phyloP scores from a whole-genome alignment of 2,797 vertebrate species.

The Fundulus diaphanus region DNA sequence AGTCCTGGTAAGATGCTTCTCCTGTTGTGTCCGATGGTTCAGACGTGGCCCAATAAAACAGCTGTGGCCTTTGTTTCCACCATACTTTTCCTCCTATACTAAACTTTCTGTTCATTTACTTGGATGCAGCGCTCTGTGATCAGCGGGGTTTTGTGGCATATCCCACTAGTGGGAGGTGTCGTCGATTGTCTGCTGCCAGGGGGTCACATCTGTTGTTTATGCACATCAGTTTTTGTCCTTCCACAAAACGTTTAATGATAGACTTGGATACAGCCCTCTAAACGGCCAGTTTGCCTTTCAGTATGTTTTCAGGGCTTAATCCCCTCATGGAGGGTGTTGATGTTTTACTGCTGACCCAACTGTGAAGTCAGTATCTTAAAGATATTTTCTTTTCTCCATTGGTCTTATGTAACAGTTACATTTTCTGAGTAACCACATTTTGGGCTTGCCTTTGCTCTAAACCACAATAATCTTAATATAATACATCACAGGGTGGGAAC shows the following conservation, averaged over 20 bases:
- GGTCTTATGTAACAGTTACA: background rate
- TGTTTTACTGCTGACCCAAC: too few species aligned
- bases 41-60: too few species aligned
- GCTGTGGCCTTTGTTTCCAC: too few species aligned
- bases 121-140: background rate
- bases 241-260: background rate
- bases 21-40: too few species aligned
- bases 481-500: too few species aligned
- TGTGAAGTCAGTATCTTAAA: too few species aligned
- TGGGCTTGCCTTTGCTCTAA: background rate
- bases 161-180: background rate
- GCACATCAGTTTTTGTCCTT: background rate
- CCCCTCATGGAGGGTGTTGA: too few species aligned
- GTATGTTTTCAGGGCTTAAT: too few species aligned
- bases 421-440: background rate
- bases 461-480: background rate
- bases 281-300: too few species aligned
- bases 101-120: background rate
- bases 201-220: background rate
- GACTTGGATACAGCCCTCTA: background rate
- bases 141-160: background rate
- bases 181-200: background rate
- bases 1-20: too few species aligned
- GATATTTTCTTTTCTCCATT: too few species aligned
- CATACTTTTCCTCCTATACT: too few species aligned